A percentile compares a stretch with the other conserved stretches of the same genome.
phyloP scores from a whole-genome alignment of 2,888 invertebrate genomes.

The Metalampra italica region DNA sequence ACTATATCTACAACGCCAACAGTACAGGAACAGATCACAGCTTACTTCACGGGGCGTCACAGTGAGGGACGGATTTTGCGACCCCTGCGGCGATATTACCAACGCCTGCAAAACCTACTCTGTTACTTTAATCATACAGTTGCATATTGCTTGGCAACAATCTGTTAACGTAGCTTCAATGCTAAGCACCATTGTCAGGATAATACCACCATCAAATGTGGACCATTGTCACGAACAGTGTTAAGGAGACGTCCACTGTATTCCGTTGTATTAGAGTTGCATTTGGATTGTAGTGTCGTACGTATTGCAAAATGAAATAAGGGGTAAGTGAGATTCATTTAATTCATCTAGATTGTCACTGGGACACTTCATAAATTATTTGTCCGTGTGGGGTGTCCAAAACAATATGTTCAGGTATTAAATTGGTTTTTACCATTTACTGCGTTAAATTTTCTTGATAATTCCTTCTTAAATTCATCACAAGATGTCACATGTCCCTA shows the following conservation, averaged over 20 bases:
- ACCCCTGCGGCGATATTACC: conserved; percentile 67
- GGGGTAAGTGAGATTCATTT: conserved; percentile 73
- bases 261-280: conserved; percentile 14
- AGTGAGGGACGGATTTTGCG: conserved; percentile 67
- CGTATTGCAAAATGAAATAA: conserved; percentile 41
- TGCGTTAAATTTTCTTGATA: too few species aligned
- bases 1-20: conserved; percentile 42
- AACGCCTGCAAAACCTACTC: conserved; percentile 34
- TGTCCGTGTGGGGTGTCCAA: conserved; percentile 33
- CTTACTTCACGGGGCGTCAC: conserved; percentile 76
- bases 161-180: conserved; percentile 67
- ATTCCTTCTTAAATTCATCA: too few species aligned
- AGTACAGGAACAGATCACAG: conserved; percentile 71
- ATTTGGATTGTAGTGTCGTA: conserved; percentile 19
- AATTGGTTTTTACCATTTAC: background rate
- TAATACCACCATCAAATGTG: conserved; percentile 75
- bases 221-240: conserved; percentile 45
- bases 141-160: conserved; percentile 32
- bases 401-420: conserved; percentile 17
- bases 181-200: conserved; percentile 72
- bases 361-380: conserved; percentile 70
- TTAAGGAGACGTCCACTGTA: conserved; percentile 28
- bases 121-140: conserved; percentile 30
- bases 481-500: too few species aligned
- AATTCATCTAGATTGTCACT: conserved; percentile 71